Base-by-base conservation (phyloP, 2,113 vertebrate species). In the Chiloscyllium plagiosum region DNA sequence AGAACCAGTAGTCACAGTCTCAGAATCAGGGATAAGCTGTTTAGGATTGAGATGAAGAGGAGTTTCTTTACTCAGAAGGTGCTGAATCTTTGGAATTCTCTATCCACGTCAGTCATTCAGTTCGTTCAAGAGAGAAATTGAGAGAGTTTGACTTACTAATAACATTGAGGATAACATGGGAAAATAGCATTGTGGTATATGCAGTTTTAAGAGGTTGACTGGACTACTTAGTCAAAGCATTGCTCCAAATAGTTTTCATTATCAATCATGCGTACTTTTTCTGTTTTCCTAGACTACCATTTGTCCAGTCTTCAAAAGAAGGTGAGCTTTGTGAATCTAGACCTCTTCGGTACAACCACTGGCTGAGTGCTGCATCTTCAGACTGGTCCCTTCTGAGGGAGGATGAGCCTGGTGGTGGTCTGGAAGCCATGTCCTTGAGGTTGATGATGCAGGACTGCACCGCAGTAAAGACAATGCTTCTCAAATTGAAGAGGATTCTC, bases 361-460 rank as follows among this genome's bases (percentile, higher is more conserved):
- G 97, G 96, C 97, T 97, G 96, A 96, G 96, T 96, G 98, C 97
- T 85, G 97, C 98, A 0, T 97, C 98, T 0, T 80, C 98, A 61
- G 99, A 99, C 76, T 98, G 98, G 97, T 97, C 98, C 95, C 97
- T 97, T 52, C 96, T 97, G 89, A 97, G 97, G 56, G 97, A 97
- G 95, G 99, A 99, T 61, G 99, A 99, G 92, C 97, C 97, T 0
- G 97, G 97, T 0, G 97, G 97, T 24, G 98, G 98, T 66, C 96
- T 99, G 61, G 99, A 99, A 96, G 97, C 98, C 37, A 97, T 99
- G 96, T 98, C 99, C 0, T 98, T 99, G 96, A 97, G 99, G 96
- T 19, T 99, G 97, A 99, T 99, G 99, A 97, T 99, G 96, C 99
- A 99, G 96, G 99, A 99, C 96, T 99, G 99, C 96, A 99, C 99